phyloP scores from a whole-genome alignment of 2,888 invertebrate species.

The Chrysomela aeneicollis region DNA sequence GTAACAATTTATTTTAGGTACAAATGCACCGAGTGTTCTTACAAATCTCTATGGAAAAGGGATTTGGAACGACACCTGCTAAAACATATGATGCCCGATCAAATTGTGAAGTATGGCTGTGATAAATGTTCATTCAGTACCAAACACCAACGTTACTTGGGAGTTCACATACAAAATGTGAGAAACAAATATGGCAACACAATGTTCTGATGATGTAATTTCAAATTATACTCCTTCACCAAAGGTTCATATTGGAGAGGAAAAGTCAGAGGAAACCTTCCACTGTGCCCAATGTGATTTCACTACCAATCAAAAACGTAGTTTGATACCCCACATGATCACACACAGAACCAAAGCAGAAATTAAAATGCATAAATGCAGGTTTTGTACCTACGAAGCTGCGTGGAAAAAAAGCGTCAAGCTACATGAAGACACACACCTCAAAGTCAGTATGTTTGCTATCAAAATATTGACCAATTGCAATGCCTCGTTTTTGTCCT shows the following conservation, averaged over 20 bases:
- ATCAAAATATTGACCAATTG: too few species aligned
- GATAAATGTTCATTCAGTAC: slow-evolving; percentile 21
- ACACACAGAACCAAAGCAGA: slow-evolving; percentile 31
- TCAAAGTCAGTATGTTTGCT: slow-evolving; percentile 20
- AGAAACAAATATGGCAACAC: too few species aligned
- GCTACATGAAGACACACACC: slow-evolving; percentile 23
- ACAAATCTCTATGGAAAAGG: slow-evolving; percentile 33
- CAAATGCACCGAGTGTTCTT: slow-evolving; percentile 35
- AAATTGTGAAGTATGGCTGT: slow-evolving; percentile 11
- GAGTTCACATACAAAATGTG: slow-evolving; percentile 16
- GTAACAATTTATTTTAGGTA: too few species aligned
- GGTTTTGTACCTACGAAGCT: slow-evolving; percentile 34
- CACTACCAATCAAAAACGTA: slow-evolving; percentile 23
- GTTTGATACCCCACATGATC: slow-evolving; percentile 35
- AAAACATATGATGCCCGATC: slow-evolving; percentile 10
- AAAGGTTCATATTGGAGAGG: slow-evolving; percentile 14
- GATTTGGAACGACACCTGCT: slow-evolving; percentile 30
- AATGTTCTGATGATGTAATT: too few species aligned
- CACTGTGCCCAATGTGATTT: slow-evolving; percentile 23
- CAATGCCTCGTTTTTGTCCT: background rate
- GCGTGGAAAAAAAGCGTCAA: slow-evolving; percentile 36
- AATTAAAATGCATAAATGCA: slow-evolving; percentile 31
- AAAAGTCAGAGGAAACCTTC: slow-evolving; percentile 13
- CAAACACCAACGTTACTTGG: slow-evolving; percentile 24
- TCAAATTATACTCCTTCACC: too few species aligned